Conservation (phyloP, 1,140 invertebrate species). For the Steinernema khuongi region DNA sequence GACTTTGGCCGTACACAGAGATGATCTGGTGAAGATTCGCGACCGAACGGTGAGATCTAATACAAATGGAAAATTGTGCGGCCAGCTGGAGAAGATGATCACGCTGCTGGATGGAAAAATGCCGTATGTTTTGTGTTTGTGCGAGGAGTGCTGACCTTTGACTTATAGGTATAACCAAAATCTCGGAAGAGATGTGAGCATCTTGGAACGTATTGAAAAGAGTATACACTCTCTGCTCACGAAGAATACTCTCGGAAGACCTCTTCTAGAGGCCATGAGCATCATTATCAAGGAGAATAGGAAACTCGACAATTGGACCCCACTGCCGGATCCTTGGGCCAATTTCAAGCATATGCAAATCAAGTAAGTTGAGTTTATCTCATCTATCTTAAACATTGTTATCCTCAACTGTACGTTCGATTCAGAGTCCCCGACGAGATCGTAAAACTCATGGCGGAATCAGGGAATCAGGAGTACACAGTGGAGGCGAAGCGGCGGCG, state of each 20-base stretch:
- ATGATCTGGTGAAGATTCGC: background rate
- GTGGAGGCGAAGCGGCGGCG: background rate
- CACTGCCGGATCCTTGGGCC: background rate
- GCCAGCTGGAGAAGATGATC: background rate
- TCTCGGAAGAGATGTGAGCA: background rate
- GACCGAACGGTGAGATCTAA: background rate
- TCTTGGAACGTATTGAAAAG: background rate
- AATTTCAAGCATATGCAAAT: background rate
- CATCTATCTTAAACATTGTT: no score
- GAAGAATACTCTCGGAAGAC: background rate
- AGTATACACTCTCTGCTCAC: background rate
- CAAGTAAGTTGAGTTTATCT: background rate
- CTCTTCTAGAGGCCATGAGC: background rate
- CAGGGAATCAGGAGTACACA: background rate
- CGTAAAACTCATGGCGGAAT: background rate
- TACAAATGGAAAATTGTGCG: background rate
- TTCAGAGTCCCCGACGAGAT: constrained; percentile 2
- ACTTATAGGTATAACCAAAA: no score
- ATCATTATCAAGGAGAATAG: background rate
- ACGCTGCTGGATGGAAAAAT: background rate
- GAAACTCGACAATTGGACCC: background rate
- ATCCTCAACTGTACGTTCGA: no score
- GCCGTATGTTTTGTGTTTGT: no score
- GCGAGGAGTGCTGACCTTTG: no score
- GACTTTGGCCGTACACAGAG: background rate